phyloP scores from a whole-genome alignment of 2,888 invertebrate genomes.

The Caenorhabditis sulstoni region DNA sequence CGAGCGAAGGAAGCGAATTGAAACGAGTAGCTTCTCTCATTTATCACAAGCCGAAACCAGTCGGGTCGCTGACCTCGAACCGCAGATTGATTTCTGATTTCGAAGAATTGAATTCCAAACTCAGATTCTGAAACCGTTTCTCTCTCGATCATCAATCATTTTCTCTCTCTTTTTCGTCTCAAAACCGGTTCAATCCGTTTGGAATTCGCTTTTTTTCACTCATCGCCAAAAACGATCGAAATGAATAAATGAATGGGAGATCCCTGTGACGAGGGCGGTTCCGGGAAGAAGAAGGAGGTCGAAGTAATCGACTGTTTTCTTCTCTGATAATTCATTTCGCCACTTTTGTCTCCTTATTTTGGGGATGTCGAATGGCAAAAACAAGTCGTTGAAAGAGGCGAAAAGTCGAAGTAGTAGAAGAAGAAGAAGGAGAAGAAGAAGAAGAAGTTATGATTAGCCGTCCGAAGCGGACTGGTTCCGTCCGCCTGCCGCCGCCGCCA shows the following conservation, averaged over 20 bases:
- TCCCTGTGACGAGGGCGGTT: too few relatives aligned
- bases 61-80: slow-evolving; percentile 6
- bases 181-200: slow-evolving; percentile 1
- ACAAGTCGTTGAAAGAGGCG: slow-evolving; percentile 23
- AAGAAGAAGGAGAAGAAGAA: slow-evolving; percentile 19
- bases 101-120: slow-evolving; percentile 23
- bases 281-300: background rate
- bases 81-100: slow-evolving; percentile 1
- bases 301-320: slow-evolving; percentile 4
- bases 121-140: background rate
- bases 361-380: slow-evolving; percentile 1
- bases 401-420: slow-evolving; percentile 16
- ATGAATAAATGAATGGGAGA: too few relatives aligned
- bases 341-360: background rate
- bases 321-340: slow-evolving; percentile 9
- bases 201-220: background rate
- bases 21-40: background rate
- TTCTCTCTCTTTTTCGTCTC: background rate
- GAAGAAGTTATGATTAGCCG: slow-evolving; percentile 48
- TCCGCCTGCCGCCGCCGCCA: slow-evolving; percentile 15
- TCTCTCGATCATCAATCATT: slow-evolving; percentile 6
- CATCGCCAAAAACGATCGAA: background rate
- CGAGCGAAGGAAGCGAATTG: background rate
- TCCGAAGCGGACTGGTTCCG: slow-evolving; percentile 38
- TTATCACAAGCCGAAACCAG: slow-evolving; percentile 32